Evolutionary conservation across 2,113 vertebrate genomes (phyloP).

Genomic region (Macroglossus sobrinus): DNA sequence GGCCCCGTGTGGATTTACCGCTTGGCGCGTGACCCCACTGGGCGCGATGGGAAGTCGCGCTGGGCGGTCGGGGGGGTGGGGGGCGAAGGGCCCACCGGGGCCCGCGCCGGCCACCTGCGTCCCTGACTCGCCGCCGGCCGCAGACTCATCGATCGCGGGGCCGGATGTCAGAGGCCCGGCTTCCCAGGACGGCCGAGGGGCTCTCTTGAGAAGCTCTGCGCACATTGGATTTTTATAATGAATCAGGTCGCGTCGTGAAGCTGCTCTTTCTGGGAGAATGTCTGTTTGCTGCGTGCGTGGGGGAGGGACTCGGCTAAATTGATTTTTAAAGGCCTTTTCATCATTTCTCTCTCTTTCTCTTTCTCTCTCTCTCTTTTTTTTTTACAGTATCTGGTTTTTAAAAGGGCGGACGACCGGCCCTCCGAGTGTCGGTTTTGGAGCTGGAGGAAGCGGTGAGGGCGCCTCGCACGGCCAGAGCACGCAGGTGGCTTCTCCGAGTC

Average conservation of each 20-base stretch:
- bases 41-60: not conserved
- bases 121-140: not conserved
- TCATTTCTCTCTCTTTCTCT: too few species aligned
- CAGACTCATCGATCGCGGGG: not conserved
- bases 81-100: fast-evolving
- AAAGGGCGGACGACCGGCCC: fast-evolving
- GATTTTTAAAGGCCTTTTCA: not conserved
- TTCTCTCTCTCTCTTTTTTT: not conserved
- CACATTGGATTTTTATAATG: constrained; percentile 69
- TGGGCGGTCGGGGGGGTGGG: too few species aligned
- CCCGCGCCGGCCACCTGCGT: fast-evolving
- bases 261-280: not conserved
- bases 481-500: too few species aligned
- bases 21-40: not conserved
- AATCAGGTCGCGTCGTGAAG: constrained; percentile 27
- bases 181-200: constrained; percentile 42
- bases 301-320: fast-evolving
- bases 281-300: not conserved
- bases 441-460: fast-evolving
- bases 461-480: fast-evolving
- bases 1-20: not conserved
- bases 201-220: constrained; percentile 54
- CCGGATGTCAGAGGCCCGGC: constrained; percentile 42
- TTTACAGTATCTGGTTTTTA: not conserved
- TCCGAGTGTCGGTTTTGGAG: fast-evolving